Base-by-base conservation (phyloP, 1,140 invertebrate species). In the Alviniconcha marisindica region DNA sequence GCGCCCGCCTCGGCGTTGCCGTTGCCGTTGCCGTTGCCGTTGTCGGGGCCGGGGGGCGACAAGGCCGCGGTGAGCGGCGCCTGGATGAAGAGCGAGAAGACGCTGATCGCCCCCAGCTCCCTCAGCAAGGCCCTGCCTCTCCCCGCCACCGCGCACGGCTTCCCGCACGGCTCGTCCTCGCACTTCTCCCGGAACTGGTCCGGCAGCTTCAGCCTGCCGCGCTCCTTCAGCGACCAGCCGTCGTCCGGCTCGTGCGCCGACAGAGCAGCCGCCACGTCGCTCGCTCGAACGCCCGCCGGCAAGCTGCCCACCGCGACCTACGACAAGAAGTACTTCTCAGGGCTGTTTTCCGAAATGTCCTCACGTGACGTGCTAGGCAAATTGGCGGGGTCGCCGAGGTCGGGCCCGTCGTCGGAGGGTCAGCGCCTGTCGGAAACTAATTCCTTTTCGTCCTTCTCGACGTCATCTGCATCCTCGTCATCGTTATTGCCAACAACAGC, bases 31-130 rank as follows among this genome's bases (percentile, higher is more conserved):
- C 15, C 36, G 10, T 21, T 71, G 69, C 33, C 36, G 10, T 2
- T 40, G 36, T 48, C 44, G 5, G 44, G 44, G 5, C 7, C 7
- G 7, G 44, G 44, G 18, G 44, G 18, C 28, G 33, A 71, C 18
- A 33, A 28, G 31, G 33, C 69, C 36, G 33, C 48, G 5, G 14
- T 24, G 51, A 12, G n/a, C 28, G 36, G 36, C 7, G 3, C 56
- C 51, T 60, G 77, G 77, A 40, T 78, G 28, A 78, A 78, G 33
- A 56, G 48, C 24, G 77, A 60, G 51, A 77, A 51, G n/a, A 24
- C 7, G 15, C 33, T 71, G 69, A 71, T 71, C 36, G 69, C 69
- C 24, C 69, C 69, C 36, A 40, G 69, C 69, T 0, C 28, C 0
- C 48, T 60, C 10, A 38, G 4, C 77, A 77, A 77, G 76, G 2